Conservation (phyloP, 2,797 vertebrate species). For the Danio jaintianensis region DNA sequence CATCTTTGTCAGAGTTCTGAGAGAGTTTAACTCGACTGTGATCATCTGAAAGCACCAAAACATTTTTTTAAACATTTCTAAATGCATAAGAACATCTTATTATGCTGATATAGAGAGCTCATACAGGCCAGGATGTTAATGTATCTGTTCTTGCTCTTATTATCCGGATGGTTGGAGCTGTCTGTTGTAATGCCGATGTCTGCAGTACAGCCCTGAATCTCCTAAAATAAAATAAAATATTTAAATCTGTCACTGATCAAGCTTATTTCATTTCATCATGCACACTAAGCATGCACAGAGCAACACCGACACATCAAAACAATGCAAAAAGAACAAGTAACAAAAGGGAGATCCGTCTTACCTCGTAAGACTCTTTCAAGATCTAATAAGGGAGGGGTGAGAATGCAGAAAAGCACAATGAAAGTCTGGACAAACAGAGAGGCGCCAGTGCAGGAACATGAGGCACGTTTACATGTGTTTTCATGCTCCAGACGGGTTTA, state of each 20-base stretch:
- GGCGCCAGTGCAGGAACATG: slow-evolving; percentile 36
- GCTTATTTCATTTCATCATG: neutral
- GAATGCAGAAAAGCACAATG: slow-evolving; percentile 95
- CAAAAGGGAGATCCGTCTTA: slow-evolving; percentile 88
- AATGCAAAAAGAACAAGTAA: slow-evolving; percentile 28
- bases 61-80: neutral
- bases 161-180: slow-evolving; percentile 92
- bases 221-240: slow-evolving; percentile 75
- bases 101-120: slow-evolving; percentile 44
- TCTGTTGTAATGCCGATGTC: slow-evolving; percentile 92
- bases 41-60: slow-evolving; percentile 82
- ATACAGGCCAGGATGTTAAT: slow-evolving; percentile 96
- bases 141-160: slow-evolving; percentile 97
- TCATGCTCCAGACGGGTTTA: slow-evolving; percentile 37
- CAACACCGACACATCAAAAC: slow-evolving; percentile 61
- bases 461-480: slow-evolving; percentile 23
- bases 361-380: slow-evolving; percentile 98
- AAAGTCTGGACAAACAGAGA: slow-evolving; percentile 78
- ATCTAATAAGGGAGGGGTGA: slow-evolving; percentile 95
- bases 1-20: slow-evolving; percentile 87
- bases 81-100: neutral
- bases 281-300: slow-evolving; percentile 30
- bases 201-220: slow-evolving; percentile 92
- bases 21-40: slow-evolving; percentile 94
- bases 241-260: neutral